phyloP scores from a whole-genome alignment of 2,113 vertebrate species.

The Tyrannus savana region DNA sequence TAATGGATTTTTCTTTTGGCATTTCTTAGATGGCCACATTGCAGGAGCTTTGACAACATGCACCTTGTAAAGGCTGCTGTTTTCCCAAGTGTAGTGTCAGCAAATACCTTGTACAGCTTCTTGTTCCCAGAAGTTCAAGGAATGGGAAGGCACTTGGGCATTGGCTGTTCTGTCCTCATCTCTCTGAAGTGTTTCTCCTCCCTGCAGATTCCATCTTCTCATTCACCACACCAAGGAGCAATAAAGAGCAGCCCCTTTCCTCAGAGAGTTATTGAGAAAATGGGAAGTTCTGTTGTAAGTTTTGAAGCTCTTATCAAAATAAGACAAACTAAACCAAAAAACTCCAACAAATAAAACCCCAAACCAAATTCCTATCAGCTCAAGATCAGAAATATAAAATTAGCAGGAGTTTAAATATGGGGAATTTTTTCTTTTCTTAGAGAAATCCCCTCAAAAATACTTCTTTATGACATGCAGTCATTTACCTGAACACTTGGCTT shows the following conservation, averaged over 20 bases:
- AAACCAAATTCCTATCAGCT: background rate
- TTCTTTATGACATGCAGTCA: background rate
- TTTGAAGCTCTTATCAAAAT: background rate
- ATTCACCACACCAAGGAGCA: background rate
- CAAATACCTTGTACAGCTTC: background rate
- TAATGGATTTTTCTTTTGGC: conserved; percentile 30
- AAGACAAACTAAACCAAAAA: background rate
- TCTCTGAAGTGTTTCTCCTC: background rate
- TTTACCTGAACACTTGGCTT: fast-evolving
- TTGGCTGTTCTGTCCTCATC: background rate
- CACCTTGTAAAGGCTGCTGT: background rate
- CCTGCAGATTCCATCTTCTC: background rate
- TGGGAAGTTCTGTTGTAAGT: background rate
- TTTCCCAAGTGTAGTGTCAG: background rate
- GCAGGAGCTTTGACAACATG: background rate
- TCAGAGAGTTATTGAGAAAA: background rate
- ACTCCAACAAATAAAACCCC: background rate
- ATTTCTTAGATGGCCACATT: background rate
- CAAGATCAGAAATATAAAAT: background rate
- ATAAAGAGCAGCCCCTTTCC: background rate
- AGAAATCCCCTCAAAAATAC: background rate
- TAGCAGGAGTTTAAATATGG: background rate
- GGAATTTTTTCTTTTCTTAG: background rate
- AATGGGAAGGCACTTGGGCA: background rate
- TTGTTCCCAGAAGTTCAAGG: background rate